Conservation (phyloP, 2,888 invertebrate species). For the Drosophila lacicola region DNA sequence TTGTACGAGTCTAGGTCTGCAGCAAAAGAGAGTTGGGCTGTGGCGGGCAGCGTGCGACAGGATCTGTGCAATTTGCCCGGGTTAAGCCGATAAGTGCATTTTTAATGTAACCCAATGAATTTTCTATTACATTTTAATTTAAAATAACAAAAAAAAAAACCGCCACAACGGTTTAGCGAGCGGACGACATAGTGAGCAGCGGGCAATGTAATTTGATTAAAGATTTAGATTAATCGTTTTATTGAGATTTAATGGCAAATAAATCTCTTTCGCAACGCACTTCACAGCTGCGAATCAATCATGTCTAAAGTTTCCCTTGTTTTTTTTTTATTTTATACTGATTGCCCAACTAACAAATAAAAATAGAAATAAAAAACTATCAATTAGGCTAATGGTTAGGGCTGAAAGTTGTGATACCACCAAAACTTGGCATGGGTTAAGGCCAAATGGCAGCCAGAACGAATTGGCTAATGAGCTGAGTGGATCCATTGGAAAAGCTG, state of each 20-base stretch:
- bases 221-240: constrained; percentile 79
- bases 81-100: constrained; percentile 81
- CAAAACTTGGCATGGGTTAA: constrained; percentile 1
- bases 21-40: background rate
- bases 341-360: constrained; percentile 19
- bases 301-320: constrained; percentile 53
- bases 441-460: background rate
- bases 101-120: constrained; percentile 79
- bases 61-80: constrained; percentile 65
- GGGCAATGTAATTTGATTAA: constrained; percentile 67
- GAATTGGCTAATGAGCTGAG: constrained; percentile 29
- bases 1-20: constrained; percentile 60
- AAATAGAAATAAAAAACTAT: constrained; percentile 50
- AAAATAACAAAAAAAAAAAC: constrained; percentile 64
- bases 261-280: constrained; percentile 51
- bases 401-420: background rate
- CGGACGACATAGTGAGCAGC: no score
- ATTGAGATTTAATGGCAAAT: constrained; percentile 66
- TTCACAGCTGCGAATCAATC: constrained; percentile 61
- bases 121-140: constrained; percentile 80
- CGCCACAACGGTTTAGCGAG: no score
- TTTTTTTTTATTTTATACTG: constrained; percentile 22
- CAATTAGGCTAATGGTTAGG: constrained; percentile 67
- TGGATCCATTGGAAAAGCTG: constrained; percentile 10
- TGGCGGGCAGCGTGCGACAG: background rate